phyloP scores from a whole-genome alignment of 2,888 invertebrate genomes.

The Glyphotaelius pellucidus region DNA sequence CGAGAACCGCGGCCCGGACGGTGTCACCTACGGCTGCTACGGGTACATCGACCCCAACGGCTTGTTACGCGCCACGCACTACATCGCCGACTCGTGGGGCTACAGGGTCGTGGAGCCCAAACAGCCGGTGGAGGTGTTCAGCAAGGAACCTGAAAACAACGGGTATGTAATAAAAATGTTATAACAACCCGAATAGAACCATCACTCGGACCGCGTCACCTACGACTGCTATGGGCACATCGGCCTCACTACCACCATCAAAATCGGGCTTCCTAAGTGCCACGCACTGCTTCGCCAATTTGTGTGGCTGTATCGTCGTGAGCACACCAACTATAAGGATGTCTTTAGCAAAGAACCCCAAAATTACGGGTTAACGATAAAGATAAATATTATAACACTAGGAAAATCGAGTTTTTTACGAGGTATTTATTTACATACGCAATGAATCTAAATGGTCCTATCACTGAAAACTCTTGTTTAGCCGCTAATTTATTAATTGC shows the following conservation, averaged over 20 bases:
- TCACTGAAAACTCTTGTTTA: too few relatives aligned
- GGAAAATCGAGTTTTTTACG: too few relatives aligned
- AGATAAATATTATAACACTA: too few relatives aligned
- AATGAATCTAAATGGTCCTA: too few relatives aligned
- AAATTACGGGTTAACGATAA: slow-evolving; percentile 61
- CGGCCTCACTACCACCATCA: too few relatives aligned
- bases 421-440: too few relatives aligned
- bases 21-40: slow-evolving; percentile 88
- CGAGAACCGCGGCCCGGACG: slow-evolving; percentile 85
- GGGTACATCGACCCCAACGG: slow-evolving; percentile 85
- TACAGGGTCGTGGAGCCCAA: slow-evolving; percentile 85
- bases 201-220: slow-evolving; percentile 86
- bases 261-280: slow-evolving; percentile 80
- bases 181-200: slow-evolving; percentile 72
- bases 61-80: slow-evolving; percentile 83
- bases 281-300: slow-evolving; percentile 87
- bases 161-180: slow-evolving; percentile 57
- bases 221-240: slow-evolving; percentile 89
- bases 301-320: slow-evolving; percentile 87
- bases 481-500: too few relatives aligned
- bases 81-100: slow-evolving; percentile 87
- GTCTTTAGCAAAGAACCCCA: slow-evolving; percentile 77
- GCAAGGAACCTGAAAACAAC: slow-evolving; percentile 72
- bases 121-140: slow-evolving; percentile 82
- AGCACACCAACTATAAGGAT: slow-evolving; percentile 81